These are phyloP conservation scores for Bhutanitis thaidina DNA, from an alignment of 2,888 invertebrate species.

Conservation along the genomic window DNA sequence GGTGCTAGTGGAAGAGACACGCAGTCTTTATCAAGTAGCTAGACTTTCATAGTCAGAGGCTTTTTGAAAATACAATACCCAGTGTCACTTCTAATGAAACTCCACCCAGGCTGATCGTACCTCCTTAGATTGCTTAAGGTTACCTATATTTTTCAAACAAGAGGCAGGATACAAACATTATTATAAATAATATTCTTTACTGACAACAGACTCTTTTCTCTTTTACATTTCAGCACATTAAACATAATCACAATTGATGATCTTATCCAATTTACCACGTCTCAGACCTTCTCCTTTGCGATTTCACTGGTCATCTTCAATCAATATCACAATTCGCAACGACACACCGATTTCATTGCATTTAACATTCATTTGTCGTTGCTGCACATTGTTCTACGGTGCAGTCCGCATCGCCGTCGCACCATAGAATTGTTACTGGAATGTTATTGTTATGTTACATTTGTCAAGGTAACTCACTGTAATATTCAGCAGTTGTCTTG, in stretches of 20 bases:
- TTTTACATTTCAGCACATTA: not conserved
- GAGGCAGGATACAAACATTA: too few species aligned
- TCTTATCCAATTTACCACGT: constrained; percentile 14
- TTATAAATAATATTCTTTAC: too few species aligned
- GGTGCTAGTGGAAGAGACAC: too few species aligned
- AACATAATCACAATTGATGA: constrained; percentile 8
- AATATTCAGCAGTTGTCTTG: not conserved
- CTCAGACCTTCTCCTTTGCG: constrained; percentile 4
- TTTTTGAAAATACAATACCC: too few species aligned
- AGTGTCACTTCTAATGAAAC: too few species aligned
- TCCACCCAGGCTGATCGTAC: too few species aligned
- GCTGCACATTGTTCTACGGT: constrained; percentile 10
- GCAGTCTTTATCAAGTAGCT: too few species aligned
- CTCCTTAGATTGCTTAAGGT: too few species aligned
- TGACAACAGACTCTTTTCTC: too few species aligned
- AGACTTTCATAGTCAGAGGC: too few species aligned
- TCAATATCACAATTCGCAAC: constrained; percentile 2
- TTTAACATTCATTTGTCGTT: constrained; percentile 12
- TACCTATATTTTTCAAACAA: too few species aligned
- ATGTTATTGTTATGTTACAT: constrained; percentile 10
- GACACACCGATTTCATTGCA: not conserved
- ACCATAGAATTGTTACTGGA: constrained; percentile 10
- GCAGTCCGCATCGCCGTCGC: constrained; percentile 4
- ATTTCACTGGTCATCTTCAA: constrained; percentile 10
- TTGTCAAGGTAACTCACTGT: not conserved